These are phyloP conservation scores for Leptocoma aspasia DNA, from an alignment of 2,113 vertebrate genomes.

Conservation along the genomic window DNA sequence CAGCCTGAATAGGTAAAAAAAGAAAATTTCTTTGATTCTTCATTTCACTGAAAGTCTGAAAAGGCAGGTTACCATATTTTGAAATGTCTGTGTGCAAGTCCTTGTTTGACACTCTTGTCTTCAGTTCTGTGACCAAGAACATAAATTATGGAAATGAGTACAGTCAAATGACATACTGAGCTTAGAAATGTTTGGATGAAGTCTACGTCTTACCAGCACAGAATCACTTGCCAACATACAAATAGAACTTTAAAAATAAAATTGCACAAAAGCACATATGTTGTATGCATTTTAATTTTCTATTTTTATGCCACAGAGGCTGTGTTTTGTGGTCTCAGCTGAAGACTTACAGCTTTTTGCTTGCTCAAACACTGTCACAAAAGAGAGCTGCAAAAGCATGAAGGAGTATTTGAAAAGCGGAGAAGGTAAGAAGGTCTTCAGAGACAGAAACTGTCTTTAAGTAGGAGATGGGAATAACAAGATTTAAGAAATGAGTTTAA, in stretches of 20 bases:
- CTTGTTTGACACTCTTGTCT: background rate
- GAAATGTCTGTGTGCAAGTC: background rate
- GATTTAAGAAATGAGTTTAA: background rate
- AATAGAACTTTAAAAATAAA: constrained; percentile 42
- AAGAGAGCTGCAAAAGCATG: background rate
- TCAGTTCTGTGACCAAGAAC: background rate
- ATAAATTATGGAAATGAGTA: background rate
- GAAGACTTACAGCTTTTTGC: background rate
- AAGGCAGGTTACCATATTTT: background rate
- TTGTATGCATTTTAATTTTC: background rate
- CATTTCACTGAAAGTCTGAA: background rate
- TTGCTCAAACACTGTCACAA: background rate
- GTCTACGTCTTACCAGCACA: background rate
- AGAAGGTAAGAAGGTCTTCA: background rate
- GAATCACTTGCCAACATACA: background rate
- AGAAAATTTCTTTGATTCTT: background rate
- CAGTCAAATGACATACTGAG: background rate
- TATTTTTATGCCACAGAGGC: background rate
- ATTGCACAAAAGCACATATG: background rate
- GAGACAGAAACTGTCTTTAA: background rate
- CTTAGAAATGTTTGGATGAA: background rate
- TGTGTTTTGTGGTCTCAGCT: background rate
- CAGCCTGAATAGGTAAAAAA: background rate
- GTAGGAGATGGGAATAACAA: background rate
- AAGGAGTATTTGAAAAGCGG: background rate